These are phyloP conservation scores for Polydrusus pterygomalis DNA, from an alignment of 2,888 invertebrate genomes.

Conservation along the genomic window DNA sequence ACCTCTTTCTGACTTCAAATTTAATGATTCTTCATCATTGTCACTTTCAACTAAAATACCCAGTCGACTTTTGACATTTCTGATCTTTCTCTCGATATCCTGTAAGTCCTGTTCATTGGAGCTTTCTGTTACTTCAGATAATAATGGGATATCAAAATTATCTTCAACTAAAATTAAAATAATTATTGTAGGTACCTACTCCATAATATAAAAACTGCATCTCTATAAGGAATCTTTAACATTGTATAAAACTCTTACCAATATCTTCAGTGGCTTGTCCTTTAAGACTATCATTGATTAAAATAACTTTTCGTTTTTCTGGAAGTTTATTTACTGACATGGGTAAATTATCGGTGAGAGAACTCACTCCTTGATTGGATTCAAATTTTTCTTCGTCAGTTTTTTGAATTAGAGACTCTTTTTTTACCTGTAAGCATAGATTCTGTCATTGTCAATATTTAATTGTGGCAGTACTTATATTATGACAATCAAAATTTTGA, in stretches of 20 bases:
- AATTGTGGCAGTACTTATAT: too few relatives aligned
- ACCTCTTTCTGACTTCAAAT: conserved; percentile 44
- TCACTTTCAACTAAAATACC: conserved; percentile 70
- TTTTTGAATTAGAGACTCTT: conserved; percentile 61
- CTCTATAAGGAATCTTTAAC: too few relatives aligned
- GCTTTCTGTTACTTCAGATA: conserved; percentile 70
- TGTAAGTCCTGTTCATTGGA: conserved; percentile 73
- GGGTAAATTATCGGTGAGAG: conserved; percentile 68
- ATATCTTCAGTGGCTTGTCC: conserved; percentile 47
- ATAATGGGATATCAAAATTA: conserved; percentile 73
- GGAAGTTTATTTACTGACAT: conserved; percentile 66
- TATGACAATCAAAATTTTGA: too few relatives aligned
- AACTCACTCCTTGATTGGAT: conserved; percentile 49
- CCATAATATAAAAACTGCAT: too few relatives aligned
- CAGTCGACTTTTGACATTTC: conserved; percentile 74
- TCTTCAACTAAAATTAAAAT: conserved; percentile 61
- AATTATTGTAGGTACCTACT: not conserved
- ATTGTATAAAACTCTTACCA: conserved; percentile 37
- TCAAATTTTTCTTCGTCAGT: conserved; percentile 71
- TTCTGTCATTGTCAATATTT: too few relatives aligned
- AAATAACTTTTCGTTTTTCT: conserved; percentile 64
- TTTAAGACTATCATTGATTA: conserved; percentile 22
- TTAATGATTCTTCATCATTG: conserved; percentile 45
- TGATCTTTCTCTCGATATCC: conserved; percentile 76
- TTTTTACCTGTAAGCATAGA: conserved; percentile 29